Evolutionary conservation across 2,113 vertebrate genomes (phyloP).

Genomic region (Crotalus viridis): DNA sequence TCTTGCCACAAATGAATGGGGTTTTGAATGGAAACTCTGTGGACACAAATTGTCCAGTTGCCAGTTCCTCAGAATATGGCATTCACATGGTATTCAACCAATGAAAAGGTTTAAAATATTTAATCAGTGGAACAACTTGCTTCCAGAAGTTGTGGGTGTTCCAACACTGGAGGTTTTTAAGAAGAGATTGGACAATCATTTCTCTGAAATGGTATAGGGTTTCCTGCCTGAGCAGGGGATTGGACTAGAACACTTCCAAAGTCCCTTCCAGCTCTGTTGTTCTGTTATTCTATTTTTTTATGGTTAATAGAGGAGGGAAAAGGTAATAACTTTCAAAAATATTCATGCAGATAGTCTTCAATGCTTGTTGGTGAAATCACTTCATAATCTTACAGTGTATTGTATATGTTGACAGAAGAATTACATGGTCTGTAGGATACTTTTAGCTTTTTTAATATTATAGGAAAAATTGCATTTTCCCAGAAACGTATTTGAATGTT

Average conservation of each 20-base stretch:
- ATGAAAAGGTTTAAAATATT: background rate
- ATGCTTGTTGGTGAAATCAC: conserved; percentile 22
- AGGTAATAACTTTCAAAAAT: background rate
- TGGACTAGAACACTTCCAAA: background rate
- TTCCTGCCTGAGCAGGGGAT: background rate
- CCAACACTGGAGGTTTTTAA: background rate
- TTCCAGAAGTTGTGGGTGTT: background rate
- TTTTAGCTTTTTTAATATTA: conserved; percentile 46
- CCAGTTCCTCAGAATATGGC: background rate
- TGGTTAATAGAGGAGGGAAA: background rate
- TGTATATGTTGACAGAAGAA: conserved; percentile 47
- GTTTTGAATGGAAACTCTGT: background rate
- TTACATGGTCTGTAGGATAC: conserved; percentile 33
- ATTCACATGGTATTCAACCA: conserved; percentile 1
- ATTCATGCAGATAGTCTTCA: conserved; percentile 4
- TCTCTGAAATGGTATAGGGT: background rate
- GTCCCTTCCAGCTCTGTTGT: background rate
- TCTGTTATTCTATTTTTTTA: background rate
- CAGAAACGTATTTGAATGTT: conserved; percentile 23
- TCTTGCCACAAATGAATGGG: background rate
- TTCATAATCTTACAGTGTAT: background rate
- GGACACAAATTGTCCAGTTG: background rate
- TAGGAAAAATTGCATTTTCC: conserved; percentile 27
- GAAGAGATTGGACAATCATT: background rate
- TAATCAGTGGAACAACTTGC: background rate